phyloP scores from a whole-genome alignment of 2,113 vertebrate species.

The Eolophus roseicapilla region DNA sequence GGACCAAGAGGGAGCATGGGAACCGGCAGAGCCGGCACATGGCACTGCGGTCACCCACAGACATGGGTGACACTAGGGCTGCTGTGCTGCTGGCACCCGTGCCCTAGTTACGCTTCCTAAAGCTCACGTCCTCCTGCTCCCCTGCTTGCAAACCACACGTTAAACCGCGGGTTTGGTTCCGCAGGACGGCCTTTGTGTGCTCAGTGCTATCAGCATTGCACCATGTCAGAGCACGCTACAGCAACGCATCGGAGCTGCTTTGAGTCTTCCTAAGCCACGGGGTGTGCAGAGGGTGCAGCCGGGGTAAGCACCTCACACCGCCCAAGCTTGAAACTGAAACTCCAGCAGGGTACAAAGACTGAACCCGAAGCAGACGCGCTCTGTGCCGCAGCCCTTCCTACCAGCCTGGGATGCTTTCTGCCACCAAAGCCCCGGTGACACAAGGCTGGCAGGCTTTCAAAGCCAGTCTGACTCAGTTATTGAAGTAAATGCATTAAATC shows the following conservation, averaged over 20 bases:
- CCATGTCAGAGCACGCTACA: rapidly evolving
- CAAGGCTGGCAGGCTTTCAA: too few relatives aligned
- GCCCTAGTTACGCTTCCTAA: slow-evolving; percentile 60
- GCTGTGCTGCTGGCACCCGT: neutral
- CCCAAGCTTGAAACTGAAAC: rapidly evolving
- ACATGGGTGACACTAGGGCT: neutral
- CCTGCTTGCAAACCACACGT: rapidly evolving
- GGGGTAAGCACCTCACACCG: rapidly evolving
- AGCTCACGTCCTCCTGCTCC: neutral
- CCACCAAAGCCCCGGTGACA: neutral
- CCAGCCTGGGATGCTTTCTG: rapidly evolving
- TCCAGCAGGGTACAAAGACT: rapidly evolving
- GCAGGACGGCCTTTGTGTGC: rapidly evolving
- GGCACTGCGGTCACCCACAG: neutral
- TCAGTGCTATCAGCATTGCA: rapidly evolving
- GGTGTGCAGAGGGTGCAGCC: rapidly evolving
- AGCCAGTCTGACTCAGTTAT: rapidly evolving
- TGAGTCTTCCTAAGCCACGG: rapidly evolving
- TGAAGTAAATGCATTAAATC: rapidly evolving
- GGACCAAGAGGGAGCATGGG: neutral
- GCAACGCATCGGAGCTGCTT: rapidly evolving
- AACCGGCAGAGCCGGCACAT: neutral
- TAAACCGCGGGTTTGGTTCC: rapidly evolving
- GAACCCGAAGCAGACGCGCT: neutral
- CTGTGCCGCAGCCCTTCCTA: neutral